phyloP scores from a whole-genome alignment of 2,797 vertebrate species.

The Anisognathus igniventris region DNA sequence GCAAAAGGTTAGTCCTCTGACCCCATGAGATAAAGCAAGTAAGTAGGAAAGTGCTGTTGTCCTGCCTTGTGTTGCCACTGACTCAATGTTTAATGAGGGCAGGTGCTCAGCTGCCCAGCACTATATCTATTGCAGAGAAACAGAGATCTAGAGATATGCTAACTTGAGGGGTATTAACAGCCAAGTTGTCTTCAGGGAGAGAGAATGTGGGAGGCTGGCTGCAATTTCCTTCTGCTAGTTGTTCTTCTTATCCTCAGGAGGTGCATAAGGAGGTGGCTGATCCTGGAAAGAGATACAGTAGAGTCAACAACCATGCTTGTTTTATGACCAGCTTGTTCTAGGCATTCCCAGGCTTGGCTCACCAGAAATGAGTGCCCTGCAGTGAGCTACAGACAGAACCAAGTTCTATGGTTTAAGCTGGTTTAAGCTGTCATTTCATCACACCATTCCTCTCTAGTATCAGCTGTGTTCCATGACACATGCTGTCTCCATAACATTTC shows the following conservation, averaged over 20 bases:
- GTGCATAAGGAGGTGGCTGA: constrained; percentile 85
- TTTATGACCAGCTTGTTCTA: not conserved
- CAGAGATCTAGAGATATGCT: constrained; percentile 30
- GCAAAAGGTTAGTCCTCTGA: not conserved
- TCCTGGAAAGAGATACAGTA: constrained; percentile 72
- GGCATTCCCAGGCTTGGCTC: not conserved
- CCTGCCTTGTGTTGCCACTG: constrained; percentile 16
- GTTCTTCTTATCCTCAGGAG: constrained; percentile 85
- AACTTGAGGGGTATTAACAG: not conserved
- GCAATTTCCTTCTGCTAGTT: constrained; percentile 50
- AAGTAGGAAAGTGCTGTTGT: constrained; percentile 12
- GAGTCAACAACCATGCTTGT: not conserved
- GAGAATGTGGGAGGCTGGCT: not conserved
- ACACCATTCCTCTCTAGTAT: not conserved
- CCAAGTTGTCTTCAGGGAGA: constrained; percentile 13
- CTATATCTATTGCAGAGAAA: not conserved
- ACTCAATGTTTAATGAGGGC: not conserved
- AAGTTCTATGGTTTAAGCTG: not conserved
- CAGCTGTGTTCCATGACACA: not conserved
- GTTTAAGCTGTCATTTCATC: not conserved
- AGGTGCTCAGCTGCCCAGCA: not conserved
- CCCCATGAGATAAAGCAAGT: constrained; percentile 23
- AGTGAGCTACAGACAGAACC: not conserved
- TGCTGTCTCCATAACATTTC: not conserved
- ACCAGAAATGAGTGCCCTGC: not conserved